These are phyloP conservation scores for Grapholita molesta DNA, from an alignment of 1,140 invertebrate genomes.

Conservation along the genomic window DNA sequence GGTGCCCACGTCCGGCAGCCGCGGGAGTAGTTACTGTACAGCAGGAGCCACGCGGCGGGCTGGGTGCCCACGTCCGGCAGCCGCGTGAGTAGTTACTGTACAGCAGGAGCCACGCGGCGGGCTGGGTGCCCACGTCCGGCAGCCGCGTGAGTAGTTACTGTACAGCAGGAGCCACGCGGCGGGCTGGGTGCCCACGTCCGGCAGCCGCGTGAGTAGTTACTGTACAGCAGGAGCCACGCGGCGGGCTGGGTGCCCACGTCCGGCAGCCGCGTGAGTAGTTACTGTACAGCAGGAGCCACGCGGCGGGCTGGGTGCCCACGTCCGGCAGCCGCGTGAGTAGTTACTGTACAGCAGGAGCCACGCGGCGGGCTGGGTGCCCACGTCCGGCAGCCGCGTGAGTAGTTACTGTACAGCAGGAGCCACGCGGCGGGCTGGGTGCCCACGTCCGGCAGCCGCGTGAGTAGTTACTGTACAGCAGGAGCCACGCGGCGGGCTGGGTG, in stretches of 20 bases:
- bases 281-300: slow-evolving; percentile 88
- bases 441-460: too few relatives aligned
- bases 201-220: too few relatives aligned
- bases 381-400: slow-evolving; percentile 88
- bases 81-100: too few relatives aligned
- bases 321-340: too few relatives aligned
- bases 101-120: too few relatives aligned
- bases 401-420: slow-evolving; percentile 94
- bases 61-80: slow-evolving; percentile 30
- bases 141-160: slow-evolving; percentile 94
- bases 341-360: too few relatives aligned
- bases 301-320: slow-evolving; percentile 47
- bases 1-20: slow-evolving; percentile 91
- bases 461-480: too few relatives aligned
- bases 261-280: slow-evolving; percentile 90
- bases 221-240: too few relatives aligned
- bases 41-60: slow-evolving; percentile 79
- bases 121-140: slow-evolving; percentile 93
- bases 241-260: too few relatives aligned
- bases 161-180: slow-evolving; percentile 82
- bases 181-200: slow-evolving; percentile 40
- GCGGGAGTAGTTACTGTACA: slow-evolving; percentile 96
- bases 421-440: slow-evolving; percentile 53
- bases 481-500: too few relatives aligned
- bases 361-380: too few relatives aligned